Base-by-base conservation (phyloP, 2,888 invertebrate species). In the Cinara cedri region DNA sequence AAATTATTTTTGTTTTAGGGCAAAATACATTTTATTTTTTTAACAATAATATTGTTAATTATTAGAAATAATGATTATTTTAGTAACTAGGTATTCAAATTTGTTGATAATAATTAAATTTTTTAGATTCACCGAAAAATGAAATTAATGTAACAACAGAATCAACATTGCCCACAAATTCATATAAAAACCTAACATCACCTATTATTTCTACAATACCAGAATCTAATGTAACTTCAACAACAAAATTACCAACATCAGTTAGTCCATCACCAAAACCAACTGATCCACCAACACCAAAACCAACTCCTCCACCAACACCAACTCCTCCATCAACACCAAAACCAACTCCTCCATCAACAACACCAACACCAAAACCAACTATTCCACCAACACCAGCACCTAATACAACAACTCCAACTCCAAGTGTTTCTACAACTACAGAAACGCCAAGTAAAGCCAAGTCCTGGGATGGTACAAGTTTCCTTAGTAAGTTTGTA, bases 381-480 rank as follows among this genome's bases (percentile, higher is more conserved):
- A 26, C 19, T n/a, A 10, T 10, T 24, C 57, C 72, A 24, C 3
- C 62, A 0, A 13, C 76, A 46, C 21, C 74, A 34, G 8, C 75
- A 24, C 65, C 65, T 44, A 19, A 57, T 57, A 57, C 55, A 9
- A 16, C 13, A 21, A 54, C 75, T n/a, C 65, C 65, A 55, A 75
- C 65, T 6, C 24, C 19, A n/a, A 6, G 9, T 24, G 24, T 62
- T 24, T 3, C 62, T 1, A 13, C 76, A 46, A 21, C 74, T 19
- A 6, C 75, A 24, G 54, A 65, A 55, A 44, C 11, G 2, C 75
- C 75, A 8, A 19, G 57, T 68, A 66, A 44, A 4, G 21, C 46
- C 34, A 78, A 60, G 14, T 60, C 46, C 16, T 78, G 78, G 78
- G 60, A 78, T 24, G 78, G 68, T n/a, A 19, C 78, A 21, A 78